Conservation (phyloP, 1,140 invertebrate genomes). For the Lepidostoma basale region DNA sequence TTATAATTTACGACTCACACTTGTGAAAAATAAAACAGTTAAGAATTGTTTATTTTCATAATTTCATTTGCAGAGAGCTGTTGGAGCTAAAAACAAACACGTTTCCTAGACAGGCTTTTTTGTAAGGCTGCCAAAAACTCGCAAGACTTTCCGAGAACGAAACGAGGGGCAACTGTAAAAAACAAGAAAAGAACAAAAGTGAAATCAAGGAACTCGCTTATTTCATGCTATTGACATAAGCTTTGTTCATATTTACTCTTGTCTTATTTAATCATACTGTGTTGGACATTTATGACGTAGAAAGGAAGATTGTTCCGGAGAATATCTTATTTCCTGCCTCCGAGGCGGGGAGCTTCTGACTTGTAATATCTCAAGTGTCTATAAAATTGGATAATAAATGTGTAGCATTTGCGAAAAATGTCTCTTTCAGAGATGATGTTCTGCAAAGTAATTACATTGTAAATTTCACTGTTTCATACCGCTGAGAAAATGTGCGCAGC, state of each 20-base stretch:
- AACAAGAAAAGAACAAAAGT: conserved; percentile 14
- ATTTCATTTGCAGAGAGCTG: not conserved
- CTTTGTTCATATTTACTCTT: conserved; percentile 36
- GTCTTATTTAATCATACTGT: conserved; percentile 32
- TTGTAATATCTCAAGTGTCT: conserved; percentile 17
- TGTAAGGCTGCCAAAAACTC: conserved; percentile 23
- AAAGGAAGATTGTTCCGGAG: conserved; percentile 2
- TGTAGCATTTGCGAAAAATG: not conserved
- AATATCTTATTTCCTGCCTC: conserved; percentile 28
- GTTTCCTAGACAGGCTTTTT: conserved; percentile 3
- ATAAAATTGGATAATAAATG: conserved; percentile 9
- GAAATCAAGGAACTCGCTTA: conserved; percentile 31
- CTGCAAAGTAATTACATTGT: too few relatives aligned
- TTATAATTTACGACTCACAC: too few relatives aligned
- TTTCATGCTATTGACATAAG: conserved; percentile 34
- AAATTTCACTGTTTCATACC: too few relatives aligned
- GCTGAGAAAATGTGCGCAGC: too few relatives aligned
- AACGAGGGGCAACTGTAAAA: conserved; percentile 8
- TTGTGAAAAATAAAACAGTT: too few relatives aligned
- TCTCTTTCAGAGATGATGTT: too few relatives aligned
- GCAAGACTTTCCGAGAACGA: conserved; percentile 6
- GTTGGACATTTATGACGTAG: conserved; percentile 20
- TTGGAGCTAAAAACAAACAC: not conserved
- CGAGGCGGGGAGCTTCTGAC: conserved; percentile 5
- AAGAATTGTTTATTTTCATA: not conserved